A percentile compares a stretch with the other conserved stretches of the same genome.
Conservation (phyloP, 1,140 invertebrate species). For the Ips typographus region DNA sequence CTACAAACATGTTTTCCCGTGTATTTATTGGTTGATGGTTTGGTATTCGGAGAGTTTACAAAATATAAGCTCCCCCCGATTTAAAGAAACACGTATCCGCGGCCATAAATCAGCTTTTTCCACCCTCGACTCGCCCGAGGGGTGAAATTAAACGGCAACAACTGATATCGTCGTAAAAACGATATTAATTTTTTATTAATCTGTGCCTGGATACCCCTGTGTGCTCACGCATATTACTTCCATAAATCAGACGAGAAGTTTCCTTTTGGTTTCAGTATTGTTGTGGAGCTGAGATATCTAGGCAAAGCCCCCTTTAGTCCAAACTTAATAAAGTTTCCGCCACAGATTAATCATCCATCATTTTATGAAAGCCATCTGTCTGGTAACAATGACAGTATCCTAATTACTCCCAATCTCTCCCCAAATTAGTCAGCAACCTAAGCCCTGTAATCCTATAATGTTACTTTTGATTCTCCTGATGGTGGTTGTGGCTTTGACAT, state of each 20-base stretch:
- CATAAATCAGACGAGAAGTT: slow-evolving; percentile 26
- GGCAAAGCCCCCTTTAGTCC: neutral
- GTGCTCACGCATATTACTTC: slow-evolving; percentile 10
- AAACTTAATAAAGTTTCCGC: neutral
- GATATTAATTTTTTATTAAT: slow-evolving; percentile 34
- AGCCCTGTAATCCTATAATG: slow-evolving; percentile 27
- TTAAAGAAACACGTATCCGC: slow-evolving; percentile 24
- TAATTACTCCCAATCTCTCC: slow-evolving; percentile 30
- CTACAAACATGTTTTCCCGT: slow-evolving; percentile 17
- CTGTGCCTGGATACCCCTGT: slow-evolving; percentile 6
- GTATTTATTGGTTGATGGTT: slow-evolving; percentile 19
- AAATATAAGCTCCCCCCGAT: slow-evolving; percentile 20
- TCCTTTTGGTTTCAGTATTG: too few relatives aligned
- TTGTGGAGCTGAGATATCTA: too few relatives aligned
- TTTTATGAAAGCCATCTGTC: slow-evolving; percentile 22
- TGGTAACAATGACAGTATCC: slow-evolving; percentile 30
- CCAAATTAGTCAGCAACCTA: slow-evolving; percentile 24
- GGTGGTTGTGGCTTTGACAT: too few relatives aligned
- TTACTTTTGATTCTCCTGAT: slow-evolving; percentile 30
- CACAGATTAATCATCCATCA: slow-evolving; percentile 3
- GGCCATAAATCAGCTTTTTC: slow-evolving; percentile 25
- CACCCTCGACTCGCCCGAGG: slow-evolving; percentile 14
- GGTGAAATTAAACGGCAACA: slow-evolving; percentile 27
- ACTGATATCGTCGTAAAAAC: slow-evolving; percentile 31
- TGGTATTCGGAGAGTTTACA: slow-evolving; percentile 21